These are phyloP conservation scores for Biston stratarius DNA, from an alignment of 2,888 invertebrate species.

Conservation along the genomic window DNA sequence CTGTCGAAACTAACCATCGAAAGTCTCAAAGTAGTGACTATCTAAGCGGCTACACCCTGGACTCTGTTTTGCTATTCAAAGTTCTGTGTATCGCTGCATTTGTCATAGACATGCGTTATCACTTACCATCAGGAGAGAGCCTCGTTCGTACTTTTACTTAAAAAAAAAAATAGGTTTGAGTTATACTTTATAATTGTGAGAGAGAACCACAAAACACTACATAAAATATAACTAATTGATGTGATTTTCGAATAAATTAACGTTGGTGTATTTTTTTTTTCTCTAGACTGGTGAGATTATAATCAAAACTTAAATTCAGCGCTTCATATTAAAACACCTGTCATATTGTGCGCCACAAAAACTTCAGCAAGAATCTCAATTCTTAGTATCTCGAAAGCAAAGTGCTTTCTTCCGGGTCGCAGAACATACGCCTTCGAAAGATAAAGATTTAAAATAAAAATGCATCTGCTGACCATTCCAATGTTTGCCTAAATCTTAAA, in stretches of 20 bases:
- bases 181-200: background rate
- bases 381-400: constrained; percentile 7
- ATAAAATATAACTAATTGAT: too few relatives aligned
- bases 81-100: too few relatives aligned
- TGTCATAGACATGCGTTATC: too few relatives aligned
- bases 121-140: too few relatives aligned
- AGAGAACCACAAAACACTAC: background rate
- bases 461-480: constrained; percentile 56
- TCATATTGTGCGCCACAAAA: background rate
- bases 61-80: too few relatives aligned
- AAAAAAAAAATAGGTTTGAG: too few relatives aligned
- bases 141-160: too few relatives aligned
- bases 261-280: too few relatives aligned
- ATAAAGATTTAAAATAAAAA: constrained; percentile 41
- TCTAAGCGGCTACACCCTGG: too few relatives aligned
- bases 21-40: too few relatives aligned
- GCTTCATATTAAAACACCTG: background rate
- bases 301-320: background rate
- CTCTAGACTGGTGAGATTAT: background rate
- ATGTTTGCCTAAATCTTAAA: constrained; percentile 53
- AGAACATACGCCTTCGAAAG: constrained; percentile 36
- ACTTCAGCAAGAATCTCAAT: constrained; percentile 4
- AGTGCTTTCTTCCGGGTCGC: constrained; percentile 19
- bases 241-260: too few relatives aligned
- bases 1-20: too few relatives aligned